Base-by-base conservation (phyloP, 2,888 invertebrate species). In the Parnassius orleans region DNA sequence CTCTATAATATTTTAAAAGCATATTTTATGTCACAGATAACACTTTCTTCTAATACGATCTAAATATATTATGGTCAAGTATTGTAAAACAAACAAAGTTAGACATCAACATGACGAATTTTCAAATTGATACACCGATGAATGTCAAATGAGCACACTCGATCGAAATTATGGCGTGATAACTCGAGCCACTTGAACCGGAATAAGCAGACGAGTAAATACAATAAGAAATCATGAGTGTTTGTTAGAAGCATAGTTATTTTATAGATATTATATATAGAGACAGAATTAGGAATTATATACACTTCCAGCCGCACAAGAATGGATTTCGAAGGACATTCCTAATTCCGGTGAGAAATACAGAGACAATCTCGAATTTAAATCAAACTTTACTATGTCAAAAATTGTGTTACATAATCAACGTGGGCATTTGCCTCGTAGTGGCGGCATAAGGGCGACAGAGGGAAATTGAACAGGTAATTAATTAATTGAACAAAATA, bases 71-170 rank as follows among this genome's bases (percentile, higher is more conserved):
- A 50, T 62, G 50, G 33, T 33, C 7, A 33, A 33, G 33, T 58
- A 58, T 50, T 19, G 43, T 50, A 48, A 54, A 50, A 57, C 53
- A 48, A 57, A 53, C 51, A 24, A 52, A 10, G 11, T 48, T 57
- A 63, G 43, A 24, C 33, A 46, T 14, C 41, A 48, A n/a, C 24
- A 44, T 52, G 42, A 57, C 55, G 54, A 51, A 70, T 68, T 68
- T 69, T 33, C 66, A 70, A 73, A 68, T 69, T 74, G 72, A 69
- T 74, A 77, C 72, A 73, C 68, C 72, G 70, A 73, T 73, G 69
- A 69, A 72, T 68, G 68, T 72, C 71, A 75, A 54, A 58, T 51
- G 51, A 76, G 72, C 77, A 77, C 75, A 75, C 71, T 70, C 67
- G 69, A 68, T 70, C 64, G 63, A 60, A 66, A 65, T 64, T 68